These are phyloP conservation scores for Dolichallabes microphthalmus DNA, from an alignment of 2,113 vertebrate genomes.

Conservation along the genomic window DNA sequence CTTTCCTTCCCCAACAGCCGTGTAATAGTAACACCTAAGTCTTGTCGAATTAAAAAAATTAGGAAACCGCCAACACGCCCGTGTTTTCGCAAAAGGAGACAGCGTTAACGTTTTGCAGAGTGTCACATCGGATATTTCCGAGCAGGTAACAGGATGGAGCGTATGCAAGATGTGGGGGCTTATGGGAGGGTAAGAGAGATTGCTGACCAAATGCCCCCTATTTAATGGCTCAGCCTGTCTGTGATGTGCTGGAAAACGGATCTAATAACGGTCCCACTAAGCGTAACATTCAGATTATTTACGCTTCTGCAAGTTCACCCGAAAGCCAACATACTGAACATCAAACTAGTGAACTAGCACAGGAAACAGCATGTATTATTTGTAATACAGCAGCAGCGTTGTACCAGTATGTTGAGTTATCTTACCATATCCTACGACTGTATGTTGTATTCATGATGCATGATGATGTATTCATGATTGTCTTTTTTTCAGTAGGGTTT, in stretches of 20 bases:
- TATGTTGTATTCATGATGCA: background rate
- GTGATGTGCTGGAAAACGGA: conserved; percentile 40
- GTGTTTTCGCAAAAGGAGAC: background rate
- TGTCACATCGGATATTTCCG: background rate
- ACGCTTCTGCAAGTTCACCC: conserved; percentile 20
- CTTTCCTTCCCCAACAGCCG: conserved; percentile 61
- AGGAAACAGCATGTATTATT: conserved; percentile 26
- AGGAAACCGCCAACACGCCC: background rate
- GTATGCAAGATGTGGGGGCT: background rate
- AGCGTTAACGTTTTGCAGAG: background rate
- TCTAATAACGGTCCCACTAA: conserved; percentile 30
- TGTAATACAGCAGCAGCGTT: background rate
- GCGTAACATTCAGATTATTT: conserved; percentile 47
- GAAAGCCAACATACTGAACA: background rate
- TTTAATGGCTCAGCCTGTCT: conserved; percentile 25
- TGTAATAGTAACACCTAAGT: conserved; percentile 72
- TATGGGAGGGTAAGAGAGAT: conserved; percentile 11
- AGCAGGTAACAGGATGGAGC: conserved; percentile 25
- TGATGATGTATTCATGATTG: background rate
- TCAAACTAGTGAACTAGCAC: conserved; percentile 19
- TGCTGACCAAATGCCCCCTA: conserved; percentile 36
- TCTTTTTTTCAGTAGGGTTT: background rate
- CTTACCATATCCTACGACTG: background rate
- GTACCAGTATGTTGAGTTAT: background rate
- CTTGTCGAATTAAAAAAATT: conserved; percentile 48